Percentiles rank a stretch among this genome's conserved stretches.
Evolutionary conservation across 1,140 invertebrate species (phyloP).

Genomic region (Armadillidium nasatum): DNA sequence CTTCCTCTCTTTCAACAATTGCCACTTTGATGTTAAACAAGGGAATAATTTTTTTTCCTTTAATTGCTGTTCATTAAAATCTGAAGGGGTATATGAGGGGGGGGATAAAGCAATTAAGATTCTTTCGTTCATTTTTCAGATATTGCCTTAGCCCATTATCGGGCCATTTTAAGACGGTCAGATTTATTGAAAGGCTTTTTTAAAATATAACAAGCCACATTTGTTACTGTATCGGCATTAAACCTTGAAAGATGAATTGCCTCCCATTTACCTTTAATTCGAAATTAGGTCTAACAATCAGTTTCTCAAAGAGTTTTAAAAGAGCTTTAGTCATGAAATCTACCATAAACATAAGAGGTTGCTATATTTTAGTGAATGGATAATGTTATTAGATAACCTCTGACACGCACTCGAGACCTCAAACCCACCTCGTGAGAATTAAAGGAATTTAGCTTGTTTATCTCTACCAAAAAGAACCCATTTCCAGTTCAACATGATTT

Average conservation of each 20-base stretch:
- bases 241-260: too few species aligned
- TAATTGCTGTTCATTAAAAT: background rate
- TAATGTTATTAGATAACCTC: conserved; percentile 10
- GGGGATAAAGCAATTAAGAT: background rate
- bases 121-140: background rate
- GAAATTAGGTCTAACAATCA: background rate
- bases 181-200: background rate
- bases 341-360: background rate
- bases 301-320: background rate
- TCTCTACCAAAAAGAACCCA: background rate
- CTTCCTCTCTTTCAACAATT: background rate
- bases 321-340: background rate
- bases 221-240: background rate
- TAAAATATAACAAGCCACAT: background rate
- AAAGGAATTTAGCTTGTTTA: background rate
- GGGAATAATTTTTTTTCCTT: background rate
- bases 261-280: background rate
- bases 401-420: conserved; percentile 2
- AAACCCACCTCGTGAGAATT: background rate
- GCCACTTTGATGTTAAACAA: background rate
- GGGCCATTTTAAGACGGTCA: background rate
- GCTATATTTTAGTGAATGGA: conserved; percentile 8
- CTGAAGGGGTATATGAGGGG: background rate
- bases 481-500: background rate
- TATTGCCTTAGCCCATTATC: background rate